Evolutionary conservation across 2,888 invertebrate genomes (phyloP).

Genomic region (Muscina levida): DNA sequence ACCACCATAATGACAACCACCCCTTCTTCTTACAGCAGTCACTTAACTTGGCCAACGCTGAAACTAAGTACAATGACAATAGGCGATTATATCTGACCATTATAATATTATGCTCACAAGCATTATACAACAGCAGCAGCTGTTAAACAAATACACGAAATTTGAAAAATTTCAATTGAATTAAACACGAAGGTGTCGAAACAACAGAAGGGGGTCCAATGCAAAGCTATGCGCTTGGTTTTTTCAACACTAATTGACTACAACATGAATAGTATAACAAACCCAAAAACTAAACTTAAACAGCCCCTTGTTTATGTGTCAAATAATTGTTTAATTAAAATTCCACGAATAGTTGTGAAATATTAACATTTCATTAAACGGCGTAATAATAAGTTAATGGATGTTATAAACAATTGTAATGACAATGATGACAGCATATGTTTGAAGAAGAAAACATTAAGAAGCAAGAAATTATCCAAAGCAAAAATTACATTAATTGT

Average conservation of each 20-base stretch:
- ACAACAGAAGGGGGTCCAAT: constrained; percentile 4
- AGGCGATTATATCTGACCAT: constrained; percentile 53
- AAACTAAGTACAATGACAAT: constrained; percentile 13
- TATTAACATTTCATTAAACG: constrained; percentile 35
- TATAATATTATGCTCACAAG: constrained; percentile 54
- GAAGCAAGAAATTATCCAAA: no score
- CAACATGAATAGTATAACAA: constrained; percentile 13
- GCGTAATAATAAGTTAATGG: not conserved
- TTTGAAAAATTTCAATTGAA: constrained; percentile 19
- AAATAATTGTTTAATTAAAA: constrained; percentile 33
- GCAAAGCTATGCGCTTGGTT: constrained; percentile 28
- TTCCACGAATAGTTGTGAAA: constrained; percentile 22
- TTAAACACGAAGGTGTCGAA: constrained; percentile 27
- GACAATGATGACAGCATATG: not conserved
- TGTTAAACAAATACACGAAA: constrained; percentile 4
- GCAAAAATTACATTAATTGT: no score
- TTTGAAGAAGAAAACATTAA: no score
- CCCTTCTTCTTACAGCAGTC: not conserved
- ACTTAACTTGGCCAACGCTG: not conserved
- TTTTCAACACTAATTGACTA: constrained; percentile 28
- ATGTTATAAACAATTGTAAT: constrained; percentile 22
- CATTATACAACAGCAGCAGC: not conserved
- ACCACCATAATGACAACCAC: not conserved
- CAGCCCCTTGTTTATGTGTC: not conserved
- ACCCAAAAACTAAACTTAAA: not conserved